Conservation (phyloP, 2,797 vertebrate genomes). For the Pagetopsis macropterus region DNA sequence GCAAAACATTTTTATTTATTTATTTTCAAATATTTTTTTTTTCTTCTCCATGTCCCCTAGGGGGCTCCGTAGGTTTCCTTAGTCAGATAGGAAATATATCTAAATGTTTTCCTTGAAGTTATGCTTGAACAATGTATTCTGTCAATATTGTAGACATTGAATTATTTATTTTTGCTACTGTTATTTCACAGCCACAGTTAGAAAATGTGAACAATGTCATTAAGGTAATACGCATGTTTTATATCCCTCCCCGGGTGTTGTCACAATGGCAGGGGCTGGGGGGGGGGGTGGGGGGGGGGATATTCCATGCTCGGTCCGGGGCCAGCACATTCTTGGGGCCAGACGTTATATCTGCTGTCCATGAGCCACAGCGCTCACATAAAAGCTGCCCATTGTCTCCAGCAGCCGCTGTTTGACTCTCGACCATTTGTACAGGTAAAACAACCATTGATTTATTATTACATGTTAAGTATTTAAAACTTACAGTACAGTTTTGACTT, state of each 20-base stretch:
- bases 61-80: too few relatives aligned
- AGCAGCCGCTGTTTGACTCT: constrained; percentile 55
- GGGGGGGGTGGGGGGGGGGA: constrained; percentile 73
- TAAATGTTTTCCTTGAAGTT: background rate
- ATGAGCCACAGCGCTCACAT: constrained; percentile 56
- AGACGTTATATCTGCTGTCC: constrained; percentile 78
- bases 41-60: too few relatives aligned
- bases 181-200: background rate
- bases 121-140: background rate
- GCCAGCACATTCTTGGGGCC: constrained; percentile 80
- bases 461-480: background rate
- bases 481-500: background rate
- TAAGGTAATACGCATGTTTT: constrained; percentile 53
- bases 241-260: constrained; percentile 53
- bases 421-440: constrained; percentile 72
- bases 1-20: too few relatives aligned
- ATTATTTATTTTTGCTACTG: background rate
- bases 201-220: constrained; percentile 35
- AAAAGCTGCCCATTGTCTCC: constrained; percentile 77
- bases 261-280: constrained; percentile 60
- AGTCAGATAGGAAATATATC: background rate
- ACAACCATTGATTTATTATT: background rate
- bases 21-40: too few relatives aligned
- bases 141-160: background rate
- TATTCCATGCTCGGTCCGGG: constrained; percentile 68